phyloP scores from a whole-genome alignment of 2,797 vertebrate genomes.

The Rhincodon typus region DNA sequence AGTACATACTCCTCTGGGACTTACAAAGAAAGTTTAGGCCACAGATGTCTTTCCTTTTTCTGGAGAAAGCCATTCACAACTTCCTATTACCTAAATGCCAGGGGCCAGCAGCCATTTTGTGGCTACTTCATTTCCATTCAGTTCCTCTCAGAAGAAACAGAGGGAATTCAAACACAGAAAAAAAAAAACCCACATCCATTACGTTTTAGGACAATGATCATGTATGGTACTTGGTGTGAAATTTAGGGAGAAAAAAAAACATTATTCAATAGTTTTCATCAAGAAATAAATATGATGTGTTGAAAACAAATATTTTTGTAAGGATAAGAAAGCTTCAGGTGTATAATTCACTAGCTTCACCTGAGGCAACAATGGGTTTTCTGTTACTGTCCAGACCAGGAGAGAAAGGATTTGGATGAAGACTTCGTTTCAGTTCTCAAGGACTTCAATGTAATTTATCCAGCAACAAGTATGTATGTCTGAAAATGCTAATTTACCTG shows the following conservation, averaged over 20 bases:
- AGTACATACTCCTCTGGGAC: background rate
- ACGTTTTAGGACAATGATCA: background rate
- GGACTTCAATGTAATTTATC: background rate
- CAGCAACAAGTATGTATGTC: background rate
- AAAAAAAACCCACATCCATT: background rate
- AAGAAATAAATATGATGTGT: background rate
- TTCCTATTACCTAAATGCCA: background rate
- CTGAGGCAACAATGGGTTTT: background rate
- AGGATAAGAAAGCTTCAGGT: background rate
- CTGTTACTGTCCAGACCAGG: background rate
- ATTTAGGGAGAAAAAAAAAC: background rate
- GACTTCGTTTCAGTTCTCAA: background rate
- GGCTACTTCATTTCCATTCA: background rate
- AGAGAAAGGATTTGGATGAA: background rate
- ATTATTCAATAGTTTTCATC: background rate
- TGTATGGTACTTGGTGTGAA: background rate
- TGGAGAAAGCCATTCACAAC: background rate
- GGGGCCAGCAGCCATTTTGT: background rate
- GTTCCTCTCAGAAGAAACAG: too few relatives aligned
- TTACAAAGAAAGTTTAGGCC: background rate
- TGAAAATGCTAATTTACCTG: conserved; percentile 30
- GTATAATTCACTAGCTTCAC: background rate
- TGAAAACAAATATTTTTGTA: background rate
- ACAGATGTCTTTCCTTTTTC: background rate
- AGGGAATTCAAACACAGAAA: background rate